Conservation (phyloP, 2,113 vertebrate species). For the Sander vitreus region DNA sequence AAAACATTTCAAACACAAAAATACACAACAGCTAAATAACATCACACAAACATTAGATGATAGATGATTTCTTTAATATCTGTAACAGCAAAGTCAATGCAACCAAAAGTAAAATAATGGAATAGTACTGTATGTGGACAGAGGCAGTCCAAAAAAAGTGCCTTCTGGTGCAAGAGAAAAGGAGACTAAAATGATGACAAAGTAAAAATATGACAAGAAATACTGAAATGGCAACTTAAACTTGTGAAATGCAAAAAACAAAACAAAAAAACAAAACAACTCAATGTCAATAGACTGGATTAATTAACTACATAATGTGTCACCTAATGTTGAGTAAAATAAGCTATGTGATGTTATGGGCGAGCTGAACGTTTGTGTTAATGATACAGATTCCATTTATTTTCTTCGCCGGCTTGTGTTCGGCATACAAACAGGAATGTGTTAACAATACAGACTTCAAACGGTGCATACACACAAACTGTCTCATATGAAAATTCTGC, state of each 20-base stretch:
- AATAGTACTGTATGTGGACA: constrained; percentile 64
- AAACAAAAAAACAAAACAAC: constrained; percentile 39
- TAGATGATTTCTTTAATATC: constrained; percentile 82
- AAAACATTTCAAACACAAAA: not conserved
- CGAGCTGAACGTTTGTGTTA: constrained; percentile 45
- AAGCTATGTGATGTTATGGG: constrained; percentile 37
- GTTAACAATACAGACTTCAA: constrained; percentile 60
- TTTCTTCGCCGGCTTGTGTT: constrained; percentile 46
- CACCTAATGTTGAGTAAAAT: constrained; percentile 49
- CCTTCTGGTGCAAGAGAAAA: constrained; percentile 77
- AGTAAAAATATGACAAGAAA: constrained; percentile 67
- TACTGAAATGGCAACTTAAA: constrained; percentile 63
- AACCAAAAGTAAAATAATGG: constrained; percentile 75
- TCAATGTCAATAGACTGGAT: constrained; percentile 47
- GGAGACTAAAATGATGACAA: constrained; percentile 61
- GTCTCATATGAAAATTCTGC: constrained; percentile 60
- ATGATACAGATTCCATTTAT: constrained; percentile 51
- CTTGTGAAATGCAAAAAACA: constrained; percentile 47
- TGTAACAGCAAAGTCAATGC: constrained; percentile 78
- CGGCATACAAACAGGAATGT: constrained; percentile 78
- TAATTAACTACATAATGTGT: constrained; percentile 50
- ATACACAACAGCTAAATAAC: not conserved
- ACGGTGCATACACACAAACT: constrained; percentile 56
- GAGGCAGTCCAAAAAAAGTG: constrained; percentile 69
- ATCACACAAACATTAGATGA: not conserved